Evolutionary conservation across 2,888 invertebrate genomes (phyloP), one percentile per base, ranked within the genome.

Genomic region (Amblyjoppa fuscipennis): DNA sequence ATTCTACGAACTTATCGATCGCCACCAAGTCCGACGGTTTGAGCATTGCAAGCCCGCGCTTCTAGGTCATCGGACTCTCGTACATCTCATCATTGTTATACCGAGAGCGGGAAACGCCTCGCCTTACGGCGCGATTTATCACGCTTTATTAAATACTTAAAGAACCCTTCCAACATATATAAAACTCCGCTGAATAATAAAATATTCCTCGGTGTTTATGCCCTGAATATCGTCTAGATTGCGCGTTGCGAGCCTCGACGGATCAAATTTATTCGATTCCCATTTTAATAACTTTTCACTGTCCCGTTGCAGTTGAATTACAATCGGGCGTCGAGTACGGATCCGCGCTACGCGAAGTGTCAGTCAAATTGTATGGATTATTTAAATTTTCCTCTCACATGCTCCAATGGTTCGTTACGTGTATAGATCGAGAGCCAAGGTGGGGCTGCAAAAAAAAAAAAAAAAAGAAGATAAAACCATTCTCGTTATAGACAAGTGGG

Each of bases 401-500:
- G 45, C 53, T 51, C 69, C 73, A 51, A 66, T 66, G 38, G 25
- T 66, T 31, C 51, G 51, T 69, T 75, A 76, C 53, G 56, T 59
- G 25, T 64, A 70, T 71, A 49, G 45, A 61, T 49, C 66, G 51
- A 34, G 51, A 59, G 41, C 70, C 41, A 71, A 53, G 25, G 82
- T 64, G 20, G 56, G 75, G 31, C 41, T 25, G 64, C 6, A 38
- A 41, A 31, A 66, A 31, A 59, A 38, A 41, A 31, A 66, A 31
- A 59, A 64, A 64, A 68, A 71, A 61, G 20, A 59, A 64, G 41
- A 59, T 53, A 53, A 28, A 41, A 69, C 20, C 51, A 74, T 80
- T 84, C 82, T 81, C 73, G 70, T 82, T 81, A 84, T 86, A 86
- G 87, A 86, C 84, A 86, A 86, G 83, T 84, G 83, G 86, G 86